Base-by-base conservation (phyloP, 2,888 invertebrate genomes). In the Lomographa bimaculata region DNA sequence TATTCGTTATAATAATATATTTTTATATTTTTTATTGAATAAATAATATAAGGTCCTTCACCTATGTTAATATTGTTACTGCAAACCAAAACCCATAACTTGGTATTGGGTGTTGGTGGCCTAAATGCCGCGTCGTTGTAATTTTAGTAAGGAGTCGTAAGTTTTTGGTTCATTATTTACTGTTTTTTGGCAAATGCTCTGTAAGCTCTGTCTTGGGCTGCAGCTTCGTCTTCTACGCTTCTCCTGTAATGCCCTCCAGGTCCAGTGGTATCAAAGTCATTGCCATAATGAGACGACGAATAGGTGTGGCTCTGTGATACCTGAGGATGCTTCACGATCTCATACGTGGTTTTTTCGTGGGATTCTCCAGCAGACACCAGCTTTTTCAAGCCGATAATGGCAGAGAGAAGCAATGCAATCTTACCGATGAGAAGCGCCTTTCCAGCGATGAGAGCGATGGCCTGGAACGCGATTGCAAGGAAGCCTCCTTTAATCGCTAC, bases 291-390 rank as follows among this genome's bases (percentile, higher is more conserved):
- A 30, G 92, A 91, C 2, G 93, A 90, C 1, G 94, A 94, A 65
- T 95, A 95, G 2, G 94, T 92, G 66, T 95, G 94, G 57, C 92
- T 92, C 69, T 94, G 94, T 29, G 93, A 93, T 35, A 95, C 92
- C 64, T 94, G 93, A n/a, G 96, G 96, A 77, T 95, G 94, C 72
- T 96, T 96, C 34, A 96, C 93, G 55, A 96, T 95, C 79, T 96
- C 96, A 54, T 95, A 94, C 2, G 95, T 95, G 0, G 95, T 95
- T 75, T 95, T 95, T 62, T 95, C 94, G 42, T 93, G 91, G 7
- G 92, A 91, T 48, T 93, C 94, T 29, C 90, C 90, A 9, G 85
- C 78, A 3, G 92, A 91, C 12, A 96, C 92, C 16, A 96, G 83
- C 61, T 95, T 95, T 87, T 96, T 96, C 34, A 96, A 81, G 0